phyloP scores from a whole-genome alignment of 1,140 invertebrate species.

The Solenopsis invicta region DNA sequence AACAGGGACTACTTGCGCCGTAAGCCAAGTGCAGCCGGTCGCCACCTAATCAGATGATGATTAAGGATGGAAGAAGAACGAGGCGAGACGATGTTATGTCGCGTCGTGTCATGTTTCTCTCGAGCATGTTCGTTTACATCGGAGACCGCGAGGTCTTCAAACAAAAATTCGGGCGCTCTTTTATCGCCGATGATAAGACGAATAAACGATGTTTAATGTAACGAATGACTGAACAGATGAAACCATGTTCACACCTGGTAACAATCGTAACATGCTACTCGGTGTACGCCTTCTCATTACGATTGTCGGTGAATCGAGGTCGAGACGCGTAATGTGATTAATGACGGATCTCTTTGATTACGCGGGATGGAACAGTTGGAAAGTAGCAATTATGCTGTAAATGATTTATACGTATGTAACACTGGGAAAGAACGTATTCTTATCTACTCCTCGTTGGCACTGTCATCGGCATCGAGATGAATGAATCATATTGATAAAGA shows the following conservation, averaged over 20 bases:
- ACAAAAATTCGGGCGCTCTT: neutral
- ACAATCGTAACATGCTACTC: neutral
- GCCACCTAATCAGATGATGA: slow-evolving; percentile 29
- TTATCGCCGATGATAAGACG: neutral
- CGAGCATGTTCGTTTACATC: slow-evolving; percentile 14
- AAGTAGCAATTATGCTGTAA: slow-evolving; percentile 25
- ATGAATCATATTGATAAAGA: neutral
- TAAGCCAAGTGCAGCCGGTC: slow-evolving; percentile 29
- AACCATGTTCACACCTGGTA: neutral
- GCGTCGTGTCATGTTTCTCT: neutral
- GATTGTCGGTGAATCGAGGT: slow-evolving; percentile 30
- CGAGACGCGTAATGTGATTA: slow-evolving; percentile 36
- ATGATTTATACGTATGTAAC: neutral
- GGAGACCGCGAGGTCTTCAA: neutral
- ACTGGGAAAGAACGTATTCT: neutral
- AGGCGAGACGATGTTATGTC: neutral
- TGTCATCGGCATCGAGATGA: neutral
- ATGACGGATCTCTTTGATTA: slow-evolving; percentile 33
- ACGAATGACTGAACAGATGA: slow-evolving; percentile 28
- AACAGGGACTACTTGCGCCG: slow-evolving; percentile 40
- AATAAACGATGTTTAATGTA: neutral
- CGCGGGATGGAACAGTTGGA: neutral
- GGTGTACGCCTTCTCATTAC: neutral
- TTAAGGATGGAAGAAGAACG: slow-evolving; percentile 30
- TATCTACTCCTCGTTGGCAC: neutral